A percentile compares a stretch with the other conserved stretches of the same genome.
Evolutionary conservation across 2,113 vertebrate species (phyloP).

Genomic region (Microtus ochrogaster): DNA sequence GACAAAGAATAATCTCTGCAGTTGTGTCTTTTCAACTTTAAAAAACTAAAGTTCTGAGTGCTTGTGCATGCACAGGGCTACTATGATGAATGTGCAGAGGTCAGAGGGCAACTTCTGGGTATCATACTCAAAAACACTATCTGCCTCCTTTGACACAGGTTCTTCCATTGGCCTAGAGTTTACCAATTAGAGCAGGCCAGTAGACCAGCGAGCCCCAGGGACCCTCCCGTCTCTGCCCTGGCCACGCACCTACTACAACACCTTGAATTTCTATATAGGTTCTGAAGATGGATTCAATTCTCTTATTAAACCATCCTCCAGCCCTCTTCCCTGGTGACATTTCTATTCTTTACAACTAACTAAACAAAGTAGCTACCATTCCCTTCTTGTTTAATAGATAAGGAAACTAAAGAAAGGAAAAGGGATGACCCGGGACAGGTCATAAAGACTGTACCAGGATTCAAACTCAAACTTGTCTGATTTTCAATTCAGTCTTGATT

Average conservation of each 20-base stretch:
- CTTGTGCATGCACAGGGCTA: too few relatives aligned
- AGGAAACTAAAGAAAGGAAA: slow-evolving; percentile 13
- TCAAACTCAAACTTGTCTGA: slow-evolving; percentile 25
- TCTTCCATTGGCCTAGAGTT: background rate
- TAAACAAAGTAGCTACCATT: slow-evolving; percentile 16
- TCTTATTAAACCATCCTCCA: background rate
- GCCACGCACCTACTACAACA: too few relatives aligned
- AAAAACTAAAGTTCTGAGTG: background rate
- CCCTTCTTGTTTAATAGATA: background rate
- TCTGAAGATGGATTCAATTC: background rate
- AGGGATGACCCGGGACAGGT: background rate
- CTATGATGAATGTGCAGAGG: background rate
- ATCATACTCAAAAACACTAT: background rate
- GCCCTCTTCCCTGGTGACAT: background rate
- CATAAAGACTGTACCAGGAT: background rate
- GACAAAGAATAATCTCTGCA: background rate
- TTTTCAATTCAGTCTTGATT: background rate
- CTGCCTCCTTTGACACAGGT: background rate
- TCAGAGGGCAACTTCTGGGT: background rate
- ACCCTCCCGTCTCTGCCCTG: background rate
- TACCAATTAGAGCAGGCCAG: background rate
- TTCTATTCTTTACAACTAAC: slow-evolving; percentile 14
- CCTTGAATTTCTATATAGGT: background rate
- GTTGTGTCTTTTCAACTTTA: slow-evolving; percentile 18
- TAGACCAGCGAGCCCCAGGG: background rate